These are phyloP conservation scores for Aythya baeri DNA, from an alignment of 2,113 vertebrate species.

Conservation along the genomic window DNA sequence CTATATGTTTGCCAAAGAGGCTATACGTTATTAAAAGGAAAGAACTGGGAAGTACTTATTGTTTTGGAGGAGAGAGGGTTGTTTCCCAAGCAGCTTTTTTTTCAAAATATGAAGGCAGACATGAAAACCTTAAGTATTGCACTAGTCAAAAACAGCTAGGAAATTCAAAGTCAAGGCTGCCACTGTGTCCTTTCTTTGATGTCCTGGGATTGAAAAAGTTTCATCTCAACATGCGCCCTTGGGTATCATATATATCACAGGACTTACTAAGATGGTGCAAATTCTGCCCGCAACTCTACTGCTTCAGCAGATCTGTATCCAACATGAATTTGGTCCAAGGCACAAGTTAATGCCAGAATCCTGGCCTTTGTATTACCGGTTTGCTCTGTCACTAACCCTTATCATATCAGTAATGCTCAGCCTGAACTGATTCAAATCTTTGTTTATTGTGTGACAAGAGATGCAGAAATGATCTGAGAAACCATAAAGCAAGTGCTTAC, in stretches of 20 bases:
- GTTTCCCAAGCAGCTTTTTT: neutral
- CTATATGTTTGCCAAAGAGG: neutral
- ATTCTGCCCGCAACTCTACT: neutral
- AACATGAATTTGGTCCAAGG: neutral
- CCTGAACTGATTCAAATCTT: neutral
- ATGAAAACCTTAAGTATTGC: neutral
- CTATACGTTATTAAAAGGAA: neutral
- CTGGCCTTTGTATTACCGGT: neutral
- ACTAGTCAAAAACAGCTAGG: neutral
- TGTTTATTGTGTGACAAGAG: neutral
- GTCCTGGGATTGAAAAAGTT: neutral
- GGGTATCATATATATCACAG: neutral
- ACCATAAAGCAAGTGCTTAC: conserved; percentile 51
- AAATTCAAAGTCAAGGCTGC: conserved; percentile 6
- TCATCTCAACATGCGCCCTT: neutral
- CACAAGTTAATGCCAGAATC: neutral
- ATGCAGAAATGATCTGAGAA: conserved; percentile 32
- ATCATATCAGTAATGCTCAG: neutral
- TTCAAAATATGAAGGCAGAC: neutral
- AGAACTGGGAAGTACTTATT: neutral
- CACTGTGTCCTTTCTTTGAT: neutral
- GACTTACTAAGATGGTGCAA: neutral
- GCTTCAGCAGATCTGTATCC: neutral
- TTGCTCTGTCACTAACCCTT: neutral
- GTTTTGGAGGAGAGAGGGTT: neutral